Evolutionary conservation across 2,888 invertebrate genomes (phyloP), one percentile per base, ranked within the genome.

Genomic region (Agrotis exclamationis): DNA sequence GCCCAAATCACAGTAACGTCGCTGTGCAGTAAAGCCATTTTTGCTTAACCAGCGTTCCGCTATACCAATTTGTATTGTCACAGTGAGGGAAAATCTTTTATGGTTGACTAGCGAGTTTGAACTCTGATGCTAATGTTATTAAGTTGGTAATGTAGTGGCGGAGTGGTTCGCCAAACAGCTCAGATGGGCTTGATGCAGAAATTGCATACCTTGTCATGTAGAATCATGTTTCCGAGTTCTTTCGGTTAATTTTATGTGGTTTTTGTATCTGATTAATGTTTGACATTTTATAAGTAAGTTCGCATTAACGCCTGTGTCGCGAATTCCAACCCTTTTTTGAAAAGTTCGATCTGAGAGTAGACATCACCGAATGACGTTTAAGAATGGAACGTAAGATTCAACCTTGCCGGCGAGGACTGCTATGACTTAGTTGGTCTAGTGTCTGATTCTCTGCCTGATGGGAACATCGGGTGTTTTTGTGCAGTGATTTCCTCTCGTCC

Each of bases 31-130:
- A 76, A 82, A 64, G 68, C 60, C 65, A 47, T 76, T 85, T 13
- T 81, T 63, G 76, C 76, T 78, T 80, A 85, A 70, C 69, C 54
- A 83, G 75, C 82, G 65, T 80, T 88, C 86, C 74, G 73, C 86
- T 87, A 87, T 89, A 88, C 89, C 90, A 88, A 88, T 89, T 88
- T 91, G 86, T 90, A 88, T 87, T 91, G 89, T 92, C 88, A 86
- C 89, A 86, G 84, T 71, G 84, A 81, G 85, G 68, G 68, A 83
- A 83, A 80, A 86, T 86, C 69, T 86, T 77, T 64, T 68, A 68
- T 58, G 39, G 54, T 54, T 63, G 74, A 50, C 60, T 64, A 60
- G 73, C 54, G 48, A 86, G 70, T 84, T 74, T 81, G 33, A 24
- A 76, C 82, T 71, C 80, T 82, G 56, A 82, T 50, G 24, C 11